Base-by-base conservation (phyloP, 2,113 vertebrate species). In the Dipodomys merriami region DNA sequence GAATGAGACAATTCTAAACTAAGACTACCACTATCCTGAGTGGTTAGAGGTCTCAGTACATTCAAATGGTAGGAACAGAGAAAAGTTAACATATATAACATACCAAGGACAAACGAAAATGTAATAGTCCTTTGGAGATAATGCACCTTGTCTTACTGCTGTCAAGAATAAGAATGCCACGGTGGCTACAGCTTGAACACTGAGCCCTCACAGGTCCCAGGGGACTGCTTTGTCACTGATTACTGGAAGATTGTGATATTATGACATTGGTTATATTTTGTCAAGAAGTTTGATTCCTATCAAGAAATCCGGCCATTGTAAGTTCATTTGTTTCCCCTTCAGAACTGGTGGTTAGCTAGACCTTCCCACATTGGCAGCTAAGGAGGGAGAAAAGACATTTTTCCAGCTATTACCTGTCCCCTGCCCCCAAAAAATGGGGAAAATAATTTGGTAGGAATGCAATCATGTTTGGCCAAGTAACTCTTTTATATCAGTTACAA, bases 81-180 rank as follows among this genome's bases (percentile, higher is more conserved):
- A 94, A 95, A 94, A 85, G 30, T 23, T 35, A 90, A 86, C 27
- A 86, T 67, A 76, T 49, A 57, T 44, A 90, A 86, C 27, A 88
- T 49, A 62, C 1, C 39, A 88, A 73, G n/a, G 29, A 85, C 27
- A 81, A 91, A 86, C 46, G 84, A 86, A 95, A 83, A 81, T 30
- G 53, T 35, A 69, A 65, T 10, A 78, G 64, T 83, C 65, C 49
- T 44, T 86, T 83, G 57, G 20, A 93, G 60, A 76, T 64, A 91
- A 93, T 46, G 62, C 82, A 62, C 16, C 25, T 57, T 57, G 79
- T 76, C 7, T 62, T 39, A 20, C 60, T 83, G 29, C 35, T 73
- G 12, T 83, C 74, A 80, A 0, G 15, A 81, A 73, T 22, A 90
- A 82, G 73, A 91, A 84, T 72, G 62, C 0, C 35, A 39, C 25